Conservation (phyloP, 1,140 invertebrate genomes). For the Polyergus mexicanus region DNA sequence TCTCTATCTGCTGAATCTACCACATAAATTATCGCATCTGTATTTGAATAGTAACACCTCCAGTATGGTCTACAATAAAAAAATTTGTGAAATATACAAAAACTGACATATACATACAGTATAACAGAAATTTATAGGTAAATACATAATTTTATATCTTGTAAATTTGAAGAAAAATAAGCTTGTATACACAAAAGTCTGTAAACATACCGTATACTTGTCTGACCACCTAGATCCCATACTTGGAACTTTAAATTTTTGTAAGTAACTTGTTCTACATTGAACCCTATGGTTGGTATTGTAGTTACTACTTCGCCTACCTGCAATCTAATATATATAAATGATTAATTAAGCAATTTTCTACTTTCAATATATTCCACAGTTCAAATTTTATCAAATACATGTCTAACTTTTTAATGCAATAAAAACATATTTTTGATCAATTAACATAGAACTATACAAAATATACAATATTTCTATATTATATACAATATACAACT, state of each 20-base stretch:
- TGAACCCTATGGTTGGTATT: slow-evolving; percentile 99
- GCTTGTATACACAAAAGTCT: background rate
- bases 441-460: background rate
- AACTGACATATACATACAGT: background rate
- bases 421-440: background rate
- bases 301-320: slow-evolving; percentile 99
- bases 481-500: background rate
- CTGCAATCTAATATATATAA: slow-evolving; percentile 90
- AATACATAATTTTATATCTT: background rate
- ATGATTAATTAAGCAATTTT: slow-evolving; percentile 15
- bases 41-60: slow-evolving; percentile 99
- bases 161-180: background rate
- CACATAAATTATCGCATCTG: slow-evolving; percentile 99
- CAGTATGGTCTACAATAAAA: slow-evolving; percentile 96
- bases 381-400: background rate
- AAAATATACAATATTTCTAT: slow-evolving; percentile 11
- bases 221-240: slow-evolving; percentile 99
- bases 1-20: slow-evolving; percentile 99
- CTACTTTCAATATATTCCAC: background rate
- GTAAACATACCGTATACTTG: slow-evolving; percentile 92
- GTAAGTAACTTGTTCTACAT: slow-evolving; percentile 98
- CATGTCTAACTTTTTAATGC: background rate
- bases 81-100: slow-evolving; percentile 39
- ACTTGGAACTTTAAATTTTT: slow-evolving; percentile 99
- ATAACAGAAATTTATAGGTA: background rate